phyloP scores from a whole-genome alignment of 2,797 vertebrate species.

The Octomys mimax region DNA sequence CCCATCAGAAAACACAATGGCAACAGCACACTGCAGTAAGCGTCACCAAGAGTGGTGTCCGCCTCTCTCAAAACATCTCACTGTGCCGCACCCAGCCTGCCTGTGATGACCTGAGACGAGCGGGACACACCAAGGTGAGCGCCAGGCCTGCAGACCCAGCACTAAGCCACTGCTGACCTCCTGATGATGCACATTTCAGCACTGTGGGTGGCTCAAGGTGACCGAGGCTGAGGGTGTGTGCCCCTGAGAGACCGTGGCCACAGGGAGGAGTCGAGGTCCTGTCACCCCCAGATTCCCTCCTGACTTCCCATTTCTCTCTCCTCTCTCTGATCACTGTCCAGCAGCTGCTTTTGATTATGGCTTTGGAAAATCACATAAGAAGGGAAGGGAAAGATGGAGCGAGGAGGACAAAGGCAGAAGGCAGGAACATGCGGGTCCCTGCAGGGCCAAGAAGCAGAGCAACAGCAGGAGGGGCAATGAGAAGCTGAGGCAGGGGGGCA shows the following conservation, averaged over 20 bases:
- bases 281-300: neutral
- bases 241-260: neutral
- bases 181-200: rapidly evolving
- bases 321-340: neutral
- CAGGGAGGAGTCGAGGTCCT: rapidly evolving
- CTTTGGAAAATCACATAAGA: neutral
- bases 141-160: rapidly evolving
- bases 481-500: neutral
- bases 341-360: neutral
- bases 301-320: neutral
- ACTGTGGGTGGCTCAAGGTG: neutral
- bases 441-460: neutral
- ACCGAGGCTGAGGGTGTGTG: neutral
- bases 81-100: neutral
- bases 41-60: neutral
- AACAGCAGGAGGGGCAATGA: neutral
- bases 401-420: neutral
- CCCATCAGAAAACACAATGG: neutral
- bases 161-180: neutral
- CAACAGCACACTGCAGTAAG: neutral
- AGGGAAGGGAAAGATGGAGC: neutral
- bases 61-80: neutral
- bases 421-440: neutral
- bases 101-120: neutral
- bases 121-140: rapidly evolving